Conservation (phyloP, 2,797 vertebrate species). For the Helicolenus hilgendorfi region DNA sequence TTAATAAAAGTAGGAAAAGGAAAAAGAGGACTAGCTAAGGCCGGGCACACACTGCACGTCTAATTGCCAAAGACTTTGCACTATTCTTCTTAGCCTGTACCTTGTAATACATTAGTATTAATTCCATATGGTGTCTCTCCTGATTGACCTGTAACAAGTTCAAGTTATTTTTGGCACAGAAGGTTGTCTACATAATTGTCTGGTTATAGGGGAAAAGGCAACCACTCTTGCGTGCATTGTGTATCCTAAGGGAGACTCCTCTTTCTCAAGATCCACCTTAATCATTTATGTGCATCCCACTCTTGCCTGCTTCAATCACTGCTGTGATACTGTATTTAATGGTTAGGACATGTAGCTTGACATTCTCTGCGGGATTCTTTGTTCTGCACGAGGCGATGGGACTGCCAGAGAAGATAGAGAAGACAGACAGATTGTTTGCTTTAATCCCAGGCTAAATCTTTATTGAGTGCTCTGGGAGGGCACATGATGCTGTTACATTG, state of each 20-base stretch:
- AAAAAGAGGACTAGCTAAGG: background rate
- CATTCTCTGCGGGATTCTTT: constrained; percentile 30
- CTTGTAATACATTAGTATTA: too few species aligned
- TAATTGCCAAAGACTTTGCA: too few species aligned
- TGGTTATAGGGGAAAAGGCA: background rate
- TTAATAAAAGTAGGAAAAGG: background rate
- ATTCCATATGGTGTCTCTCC: too few species aligned
- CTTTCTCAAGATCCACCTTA: constrained; percentile 15
- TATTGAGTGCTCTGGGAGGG: background rate
- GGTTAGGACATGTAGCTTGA: background rate
- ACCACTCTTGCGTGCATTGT: background rate
- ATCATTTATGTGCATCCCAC: constrained; percentile 28
- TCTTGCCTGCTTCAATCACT: constrained; percentile 12
- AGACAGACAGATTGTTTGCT: background rate
- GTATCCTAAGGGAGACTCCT: background rate
- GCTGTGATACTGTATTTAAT: constrained; percentile 2
- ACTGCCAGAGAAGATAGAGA: background rate
- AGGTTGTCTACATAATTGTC: background rate
- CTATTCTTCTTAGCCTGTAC: too few species aligned
- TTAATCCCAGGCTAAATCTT: constrained; percentile 5
- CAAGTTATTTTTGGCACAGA: background rate
- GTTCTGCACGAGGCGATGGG: constrained; percentile 2
- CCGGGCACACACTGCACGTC: too few species aligned
- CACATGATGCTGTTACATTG: background rate
- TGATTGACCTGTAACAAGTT: background rate